Evolutionary conservation across 1,140 invertebrate genomes (phyloP).

Genomic region (Bombus picipes): DNA sequence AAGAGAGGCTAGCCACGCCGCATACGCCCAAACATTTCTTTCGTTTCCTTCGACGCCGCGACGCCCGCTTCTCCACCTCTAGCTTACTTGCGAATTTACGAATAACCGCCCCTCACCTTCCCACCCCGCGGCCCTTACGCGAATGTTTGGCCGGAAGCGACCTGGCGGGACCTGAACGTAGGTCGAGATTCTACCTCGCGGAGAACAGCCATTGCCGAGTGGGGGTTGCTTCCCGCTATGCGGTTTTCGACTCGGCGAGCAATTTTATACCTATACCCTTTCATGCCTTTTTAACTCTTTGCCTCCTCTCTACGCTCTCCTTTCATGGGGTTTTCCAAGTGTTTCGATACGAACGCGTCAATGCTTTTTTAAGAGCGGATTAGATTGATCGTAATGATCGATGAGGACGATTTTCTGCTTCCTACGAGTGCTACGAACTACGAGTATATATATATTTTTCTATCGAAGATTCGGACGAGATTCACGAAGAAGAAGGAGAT

Average conservation of each 20-base stretch:
- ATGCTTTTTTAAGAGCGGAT: not conserved
- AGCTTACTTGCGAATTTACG: constrained; percentile 7
- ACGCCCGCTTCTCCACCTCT: not conserved
- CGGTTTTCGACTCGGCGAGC: constrained; percentile 4
- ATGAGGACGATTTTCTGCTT: not conserved
- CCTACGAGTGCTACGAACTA: too few species aligned
- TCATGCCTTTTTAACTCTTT: not conserved
- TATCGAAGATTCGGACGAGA: not conserved
- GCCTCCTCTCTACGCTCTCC: not conserved
- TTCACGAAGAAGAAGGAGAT: not conserved
- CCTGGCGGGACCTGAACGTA: constrained; percentile 59
- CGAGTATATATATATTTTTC: too few species aligned
- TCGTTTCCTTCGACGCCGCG: not conserved
- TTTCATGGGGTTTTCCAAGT: not conserved
- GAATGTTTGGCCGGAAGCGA: constrained; percentile 53
- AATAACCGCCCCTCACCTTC: not conserved
- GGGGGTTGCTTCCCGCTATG: constrained; percentile 23
- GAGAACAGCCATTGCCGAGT: not conserved
- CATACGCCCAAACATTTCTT: constrained; percentile 62
- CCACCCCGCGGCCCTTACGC: not conserved
- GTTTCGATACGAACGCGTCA: not conserved
- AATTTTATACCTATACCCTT: constrained; percentile 9
- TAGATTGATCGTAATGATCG: not conserved
- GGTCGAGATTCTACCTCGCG: constrained; percentile 59
- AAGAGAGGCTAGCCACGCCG: constrained; percentile 15